Evolutionary conservation across 2,888 invertebrate genomes (phyloP).

Genomic region (Polymixis flavicincta): DNA sequence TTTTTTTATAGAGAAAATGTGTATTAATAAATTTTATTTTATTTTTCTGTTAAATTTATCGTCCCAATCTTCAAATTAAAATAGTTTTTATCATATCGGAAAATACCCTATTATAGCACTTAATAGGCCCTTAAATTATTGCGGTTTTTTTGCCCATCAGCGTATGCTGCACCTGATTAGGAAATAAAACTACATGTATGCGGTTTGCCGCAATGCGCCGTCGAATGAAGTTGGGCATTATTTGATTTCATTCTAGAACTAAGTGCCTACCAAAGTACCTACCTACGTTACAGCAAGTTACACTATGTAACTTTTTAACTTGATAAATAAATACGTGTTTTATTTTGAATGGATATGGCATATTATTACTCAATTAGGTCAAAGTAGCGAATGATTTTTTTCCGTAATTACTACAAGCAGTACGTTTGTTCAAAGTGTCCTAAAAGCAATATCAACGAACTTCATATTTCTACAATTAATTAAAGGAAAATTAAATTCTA

Average conservation of each 20-base stretch:
- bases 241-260: not conserved
- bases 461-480: slow-evolving; percentile 20
- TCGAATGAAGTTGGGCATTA: not conserved
- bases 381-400: not conserved
- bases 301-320: not conserved
- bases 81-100: too few relatives aligned
- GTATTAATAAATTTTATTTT: too few relatives aligned
- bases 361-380: not conserved
- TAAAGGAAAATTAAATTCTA: slow-evolving; percentile 5
- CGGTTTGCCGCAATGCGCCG: not conserved
- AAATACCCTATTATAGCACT: too few relatives aligned
- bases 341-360: not conserved
- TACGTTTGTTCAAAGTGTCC: slow-evolving; percentile 62
- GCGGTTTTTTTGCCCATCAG: not conserved
- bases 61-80: too few relatives aligned
- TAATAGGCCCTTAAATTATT: not conserved
- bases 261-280: not conserved
- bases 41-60: too few relatives aligned
- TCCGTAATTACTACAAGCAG: not conserved
- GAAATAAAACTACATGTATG: not conserved
- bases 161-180: too few relatives aligned
- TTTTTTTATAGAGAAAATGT: too few relatives aligned
- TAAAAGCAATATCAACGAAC: slow-evolving; percentile 19
- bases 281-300: not conserved
- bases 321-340: not conserved